Percentiles rank a stretch among this genome's conserved stretches.
Evolutionary conservation across 2,113 vertebrate genomes (phyloP).

Genomic region (Neotragus pygmaeus): DNA sequence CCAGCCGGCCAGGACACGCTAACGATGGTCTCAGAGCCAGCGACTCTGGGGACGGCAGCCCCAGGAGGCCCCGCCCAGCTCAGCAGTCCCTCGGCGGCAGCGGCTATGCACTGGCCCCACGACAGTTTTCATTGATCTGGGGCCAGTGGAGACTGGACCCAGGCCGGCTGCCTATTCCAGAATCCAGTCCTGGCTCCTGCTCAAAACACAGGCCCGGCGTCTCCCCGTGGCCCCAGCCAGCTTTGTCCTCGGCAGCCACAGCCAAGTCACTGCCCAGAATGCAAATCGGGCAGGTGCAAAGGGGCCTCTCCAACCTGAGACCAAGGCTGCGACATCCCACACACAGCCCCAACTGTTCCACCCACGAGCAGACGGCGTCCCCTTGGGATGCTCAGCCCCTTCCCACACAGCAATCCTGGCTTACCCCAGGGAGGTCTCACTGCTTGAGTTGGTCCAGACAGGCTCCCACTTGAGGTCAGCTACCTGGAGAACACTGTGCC

Average conservation of each 20-base stretch:
- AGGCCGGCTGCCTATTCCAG: conserved; percentile 81
- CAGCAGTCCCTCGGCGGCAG: not conserved
- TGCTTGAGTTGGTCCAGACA: not conserved
- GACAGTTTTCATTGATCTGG: conserved; percentile 89
- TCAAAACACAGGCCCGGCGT: conserved; percentile 82
- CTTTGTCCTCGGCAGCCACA: conserved; percentile 40
- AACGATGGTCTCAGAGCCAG: conserved; percentile 74
- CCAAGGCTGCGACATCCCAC: not conserved
- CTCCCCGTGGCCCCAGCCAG: conserved; percentile 70
- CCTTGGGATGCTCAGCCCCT: not conserved
- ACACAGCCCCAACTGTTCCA: not conserved
- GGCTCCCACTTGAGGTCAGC: not conserved
- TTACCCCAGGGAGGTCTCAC: not conserved
- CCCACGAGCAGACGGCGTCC: accelerated
- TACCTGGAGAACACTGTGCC: not conserved
- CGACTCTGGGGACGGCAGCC: conserved; percentile 74
- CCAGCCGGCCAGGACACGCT: conserved; percentile 68
- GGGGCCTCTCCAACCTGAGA: conserved; percentile 14
- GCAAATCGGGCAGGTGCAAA: conserved; percentile 80
- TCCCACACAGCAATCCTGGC: not conserved
- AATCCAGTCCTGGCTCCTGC: conserved; percentile 83
- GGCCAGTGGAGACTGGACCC: conserved; percentile 85
- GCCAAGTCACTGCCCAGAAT: conserved; percentile 77
- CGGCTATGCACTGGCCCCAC: conserved; percentile 70
- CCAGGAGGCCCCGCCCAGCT: conserved; percentile 66